A percentile compares a stretch with the other conserved stretches of the same genome.
phyloP scores from a whole-genome alignment of 2,113 vertebrate species.

The Pan troglodytes region DNA sequence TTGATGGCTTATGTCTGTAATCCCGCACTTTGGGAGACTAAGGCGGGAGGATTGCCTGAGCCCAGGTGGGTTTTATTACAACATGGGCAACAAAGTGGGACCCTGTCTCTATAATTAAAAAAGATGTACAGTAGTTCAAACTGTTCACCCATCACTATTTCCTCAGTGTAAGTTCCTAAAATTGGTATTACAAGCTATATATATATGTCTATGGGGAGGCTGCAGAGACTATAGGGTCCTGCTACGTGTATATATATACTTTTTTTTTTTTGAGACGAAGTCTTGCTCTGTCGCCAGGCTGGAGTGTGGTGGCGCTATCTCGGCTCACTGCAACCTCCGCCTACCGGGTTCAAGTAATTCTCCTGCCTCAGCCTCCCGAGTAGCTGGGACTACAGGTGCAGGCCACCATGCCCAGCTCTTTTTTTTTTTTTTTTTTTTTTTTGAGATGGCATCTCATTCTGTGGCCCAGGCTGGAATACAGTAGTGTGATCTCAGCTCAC shows the following conservation, averaged over 20 bases:
- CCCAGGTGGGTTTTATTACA: background rate
- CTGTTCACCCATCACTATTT: background rate
- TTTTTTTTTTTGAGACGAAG: background rate
- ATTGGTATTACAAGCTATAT: background rate
- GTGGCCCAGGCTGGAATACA: background rate
- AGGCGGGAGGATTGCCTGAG: background rate
- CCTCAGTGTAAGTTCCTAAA: slow-evolving; percentile 11
- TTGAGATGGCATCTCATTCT: too few relatives aligned
- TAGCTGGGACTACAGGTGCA: too few relatives aligned
- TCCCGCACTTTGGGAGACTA: background rate
- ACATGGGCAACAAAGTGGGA: background rate
- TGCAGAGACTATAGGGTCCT: too few relatives aligned
- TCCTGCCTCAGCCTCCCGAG: too few relatives aligned
- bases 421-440: too few relatives aligned
- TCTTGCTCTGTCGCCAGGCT: background rate
- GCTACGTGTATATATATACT: too few relatives aligned
- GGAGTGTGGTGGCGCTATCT: too few relatives aligned
- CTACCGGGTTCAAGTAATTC: too few relatives aligned
- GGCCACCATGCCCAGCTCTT: too few relatives aligned
- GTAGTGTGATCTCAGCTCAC: too few relatives aligned
- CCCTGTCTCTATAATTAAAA: background rate
- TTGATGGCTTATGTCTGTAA: background rate
- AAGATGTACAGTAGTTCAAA: background rate
- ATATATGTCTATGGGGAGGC: too few relatives aligned
- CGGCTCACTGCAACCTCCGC: too few relatives aligned